phyloP scores from a whole-genome alignment of 2,888 invertebrate species.

The Lapara coniferarum region DNA sequence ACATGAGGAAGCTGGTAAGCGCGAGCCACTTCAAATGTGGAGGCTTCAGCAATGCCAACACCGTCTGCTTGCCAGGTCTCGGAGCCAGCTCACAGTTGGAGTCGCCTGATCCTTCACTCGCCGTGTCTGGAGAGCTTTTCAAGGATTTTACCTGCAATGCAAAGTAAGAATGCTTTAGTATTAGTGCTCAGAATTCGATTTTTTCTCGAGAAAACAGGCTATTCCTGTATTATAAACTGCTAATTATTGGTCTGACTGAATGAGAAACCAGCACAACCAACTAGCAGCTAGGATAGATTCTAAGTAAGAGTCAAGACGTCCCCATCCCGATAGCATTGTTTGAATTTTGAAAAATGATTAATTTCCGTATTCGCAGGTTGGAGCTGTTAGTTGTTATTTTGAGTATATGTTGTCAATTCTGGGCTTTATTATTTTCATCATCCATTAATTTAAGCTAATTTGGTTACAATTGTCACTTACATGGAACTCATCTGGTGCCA shows the following conservation, averaged over 20 bases:
- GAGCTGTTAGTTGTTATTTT: no score
- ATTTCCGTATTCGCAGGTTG: no score
- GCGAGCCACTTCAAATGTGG: constrained; percentile 72
- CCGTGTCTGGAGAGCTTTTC: constrained; percentile 39
- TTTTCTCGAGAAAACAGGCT: no score
- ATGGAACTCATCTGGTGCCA: constrained; percentile 53
- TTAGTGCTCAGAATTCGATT: not conserved
- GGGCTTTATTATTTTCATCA: no score
- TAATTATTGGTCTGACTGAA: not conserved
- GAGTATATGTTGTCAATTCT: no score
- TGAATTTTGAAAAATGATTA: no score
- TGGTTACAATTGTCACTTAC: constrained; percentile 49
- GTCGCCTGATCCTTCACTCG: constrained; percentile 18
- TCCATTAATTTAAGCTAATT: no score
- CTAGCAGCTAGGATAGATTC: no score
- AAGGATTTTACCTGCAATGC: constrained; percentile 60
- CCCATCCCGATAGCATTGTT: no score
- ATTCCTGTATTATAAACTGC: no score
- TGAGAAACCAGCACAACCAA: no score
- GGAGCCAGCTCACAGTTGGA: constrained; percentile 36
- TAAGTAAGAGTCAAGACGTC: no score
- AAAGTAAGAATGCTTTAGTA: not conserved
- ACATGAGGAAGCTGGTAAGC: constrained; percentile 69
- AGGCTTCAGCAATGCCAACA: constrained; percentile 56
- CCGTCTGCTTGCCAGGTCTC: constrained; percentile 37